Base-by-base conservation (phyloP, 2,113 vertebrate genomes). In the Nannospalax galili region DNA sequence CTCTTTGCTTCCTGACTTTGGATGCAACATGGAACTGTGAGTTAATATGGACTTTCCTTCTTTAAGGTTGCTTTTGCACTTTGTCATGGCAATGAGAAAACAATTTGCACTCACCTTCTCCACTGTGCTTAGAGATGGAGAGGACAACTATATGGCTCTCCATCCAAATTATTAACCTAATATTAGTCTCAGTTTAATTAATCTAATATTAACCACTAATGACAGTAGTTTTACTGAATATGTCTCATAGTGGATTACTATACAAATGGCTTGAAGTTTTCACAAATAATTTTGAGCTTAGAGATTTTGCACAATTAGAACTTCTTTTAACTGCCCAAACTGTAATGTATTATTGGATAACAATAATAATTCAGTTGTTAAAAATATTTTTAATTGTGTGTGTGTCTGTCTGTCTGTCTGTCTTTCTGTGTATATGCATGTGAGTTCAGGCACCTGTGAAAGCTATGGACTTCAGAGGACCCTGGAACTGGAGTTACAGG, bases 321-420 rank as follows among this genome's bases (percentile, higher is more conserved):
- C 9, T 32, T 62, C 20, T 77, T 84, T 75, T 60, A 92, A 84
- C 70, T 67, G 30, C 19, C 72, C 89, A 26, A 1, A 9, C 7
- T 37, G 17, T 56, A 20, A 88, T 8, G 56, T 96, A 45, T 91
- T 96, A 45, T 91, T 65, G 20, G 30, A 42, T 92, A 62, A 37
- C 20, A 32, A 16, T n/a, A 30, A 73, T 72, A 52, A 85, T 67
- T 67, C 8, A 35, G 28, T 52, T 52, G 6, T 52, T 52, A 52
- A 52, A 52, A 11, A 52, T 11, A 52, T 52, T 52, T 52, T 52
- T 52, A 52, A 52, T 52, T 52, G 11, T 52, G 48, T 52, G 48
- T 52, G 48, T 52, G 48, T 52, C 11, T 52, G 48, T 52, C 6
- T 52, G 65, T 67, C 9, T 69, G 65, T n/a, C n/a, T n/a, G n/a